Conservation (phyloP, 2,888 invertebrate genomes). For the Leucophora obtusa region DNA sequence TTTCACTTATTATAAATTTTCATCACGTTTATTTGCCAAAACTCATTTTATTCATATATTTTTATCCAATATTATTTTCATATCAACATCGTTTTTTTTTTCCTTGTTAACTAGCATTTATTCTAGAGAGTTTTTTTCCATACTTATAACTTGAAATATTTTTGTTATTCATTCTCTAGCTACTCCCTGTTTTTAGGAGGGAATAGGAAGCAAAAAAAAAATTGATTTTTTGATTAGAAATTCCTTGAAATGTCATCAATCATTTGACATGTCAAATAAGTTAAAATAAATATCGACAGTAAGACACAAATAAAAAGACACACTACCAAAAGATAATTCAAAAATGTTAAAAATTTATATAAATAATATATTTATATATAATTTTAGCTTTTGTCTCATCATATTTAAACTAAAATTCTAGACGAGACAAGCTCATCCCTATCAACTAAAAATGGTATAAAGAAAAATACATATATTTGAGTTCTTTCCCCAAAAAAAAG, state of each 20-base stretch:
- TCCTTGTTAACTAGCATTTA: background rate
- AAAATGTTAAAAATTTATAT: slow-evolving; percentile 23
- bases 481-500: background rate
- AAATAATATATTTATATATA: slow-evolving; percentile 10
- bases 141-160: slow-evolving; percentile 44
- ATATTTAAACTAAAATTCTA: background rate
- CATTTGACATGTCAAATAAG: slow-evolving; percentile 69
- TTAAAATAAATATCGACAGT: slow-evolving; percentile 35
- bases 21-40: slow-evolving; percentile 62
- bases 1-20: slow-evolving; percentile 51
- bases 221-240: slow-evolving; percentile 65
- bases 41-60: slow-evolving; percentile 58
- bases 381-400: background rate
- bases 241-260: slow-evolving; percentile 71
- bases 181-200: background rate
- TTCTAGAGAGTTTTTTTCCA: background rate
- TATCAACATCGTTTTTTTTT: slow-evolving; percentile 21
- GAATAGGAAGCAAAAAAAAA: slow-evolving; percentile 1
- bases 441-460: background rate
- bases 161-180: background rate
- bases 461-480: background rate
- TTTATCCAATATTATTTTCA: slow-evolving; percentile 30
- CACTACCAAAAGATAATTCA: slow-evolving; percentile 6
- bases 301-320: background rate
- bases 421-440: slow-evolving; percentile 11